Percentiles rank a stretch among this genome's conserved stretches.
Conservation (phyloP, 1,140 invertebrate genomes). For the Heliconius melpomene region DNA sequence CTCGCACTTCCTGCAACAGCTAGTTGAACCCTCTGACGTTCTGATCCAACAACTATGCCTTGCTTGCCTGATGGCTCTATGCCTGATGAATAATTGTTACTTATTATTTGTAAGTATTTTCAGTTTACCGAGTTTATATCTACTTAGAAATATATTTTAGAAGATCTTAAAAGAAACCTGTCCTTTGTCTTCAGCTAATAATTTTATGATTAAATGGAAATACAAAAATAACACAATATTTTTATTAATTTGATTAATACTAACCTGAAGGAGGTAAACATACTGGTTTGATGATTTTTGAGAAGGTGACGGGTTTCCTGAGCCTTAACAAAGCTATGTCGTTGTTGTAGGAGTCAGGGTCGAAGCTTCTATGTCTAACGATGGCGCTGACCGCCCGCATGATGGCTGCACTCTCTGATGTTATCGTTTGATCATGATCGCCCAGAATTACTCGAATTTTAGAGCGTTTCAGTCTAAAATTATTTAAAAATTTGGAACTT, state of each 20-base stretch:
- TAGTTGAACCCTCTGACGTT: conserved; percentile 87
- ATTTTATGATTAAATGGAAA: too few relatives aligned
- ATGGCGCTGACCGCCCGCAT: conserved; percentile 90
- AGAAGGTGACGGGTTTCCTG: conserved; percentile 88
- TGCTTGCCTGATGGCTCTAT: conserved; percentile 87
- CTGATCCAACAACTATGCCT: conserved; percentile 89
- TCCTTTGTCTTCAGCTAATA: too few relatives aligned
- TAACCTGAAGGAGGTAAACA: conserved; percentile 87
- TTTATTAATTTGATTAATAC: conserved; percentile 38
- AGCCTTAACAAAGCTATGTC: conserved; percentile 91
- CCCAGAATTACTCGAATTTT: conserved; percentile 90
- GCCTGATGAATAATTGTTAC: too few relatives aligned
- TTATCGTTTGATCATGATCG: conserved; percentile 90
- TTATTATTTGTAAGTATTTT: too few relatives aligned
- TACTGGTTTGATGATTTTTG: conserved; percentile 89
- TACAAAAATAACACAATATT: too few relatives aligned
- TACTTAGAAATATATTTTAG: neutral
- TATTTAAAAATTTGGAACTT: neutral
- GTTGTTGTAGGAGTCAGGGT: conserved; percentile 92
- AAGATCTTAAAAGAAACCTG: neutral
- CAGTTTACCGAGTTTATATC: too few relatives aligned
- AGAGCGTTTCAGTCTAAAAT: conserved; percentile 86
- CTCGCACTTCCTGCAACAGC: conserved; percentile 91
- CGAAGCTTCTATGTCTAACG: conserved; percentile 90
- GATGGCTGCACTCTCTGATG: conserved; percentile 87